Conservation (phyloP, 1,140 invertebrate species). For the Heterodera schachtii region DNA sequence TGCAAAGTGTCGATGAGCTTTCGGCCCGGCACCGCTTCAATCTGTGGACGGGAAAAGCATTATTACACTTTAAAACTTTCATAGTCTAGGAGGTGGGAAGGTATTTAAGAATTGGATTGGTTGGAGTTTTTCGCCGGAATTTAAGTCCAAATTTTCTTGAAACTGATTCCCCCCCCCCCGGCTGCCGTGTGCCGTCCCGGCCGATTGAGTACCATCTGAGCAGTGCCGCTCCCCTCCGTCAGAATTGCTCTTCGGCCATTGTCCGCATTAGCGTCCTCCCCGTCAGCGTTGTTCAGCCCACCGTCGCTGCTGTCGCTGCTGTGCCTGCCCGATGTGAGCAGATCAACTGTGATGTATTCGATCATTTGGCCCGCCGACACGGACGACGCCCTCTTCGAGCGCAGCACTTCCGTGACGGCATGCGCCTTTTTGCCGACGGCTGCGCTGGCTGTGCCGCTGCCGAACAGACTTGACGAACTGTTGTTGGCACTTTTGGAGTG, state of each 20-base stretch:
- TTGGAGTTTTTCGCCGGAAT: no score
- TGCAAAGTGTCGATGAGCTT: constrained; percentile 34
- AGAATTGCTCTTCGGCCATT: not conserved
- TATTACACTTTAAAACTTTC: not conserved
- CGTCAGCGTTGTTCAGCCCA: not conserved
- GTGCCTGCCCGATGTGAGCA: not conserved
- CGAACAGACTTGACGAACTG: constrained; percentile 22
- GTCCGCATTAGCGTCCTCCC: not conserved
- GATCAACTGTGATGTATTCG: constrained; percentile 8
- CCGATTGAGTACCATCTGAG: not conserved
- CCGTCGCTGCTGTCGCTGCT: not conserved
- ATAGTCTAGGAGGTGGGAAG: no score
- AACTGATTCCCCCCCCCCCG: no score
- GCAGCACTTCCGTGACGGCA: not conserved
- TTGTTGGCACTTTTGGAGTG: constrained; percentile 25
- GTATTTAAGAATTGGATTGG: no score
- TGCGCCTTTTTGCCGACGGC: not conserved
- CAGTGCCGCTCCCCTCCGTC: not conserved
- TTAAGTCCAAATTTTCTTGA: no score
- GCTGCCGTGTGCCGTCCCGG: no score
- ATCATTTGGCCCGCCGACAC: constrained; percentile 4
- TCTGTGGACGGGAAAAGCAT: constrained; percentile 9
- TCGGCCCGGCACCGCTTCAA: constrained; percentile 38
- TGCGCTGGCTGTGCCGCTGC: not conserved
- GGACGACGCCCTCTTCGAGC: constrained; percentile 28